Conservation (phyloP, 23 tunicate genomes). For the Halocynthia roretzi region DNA sequence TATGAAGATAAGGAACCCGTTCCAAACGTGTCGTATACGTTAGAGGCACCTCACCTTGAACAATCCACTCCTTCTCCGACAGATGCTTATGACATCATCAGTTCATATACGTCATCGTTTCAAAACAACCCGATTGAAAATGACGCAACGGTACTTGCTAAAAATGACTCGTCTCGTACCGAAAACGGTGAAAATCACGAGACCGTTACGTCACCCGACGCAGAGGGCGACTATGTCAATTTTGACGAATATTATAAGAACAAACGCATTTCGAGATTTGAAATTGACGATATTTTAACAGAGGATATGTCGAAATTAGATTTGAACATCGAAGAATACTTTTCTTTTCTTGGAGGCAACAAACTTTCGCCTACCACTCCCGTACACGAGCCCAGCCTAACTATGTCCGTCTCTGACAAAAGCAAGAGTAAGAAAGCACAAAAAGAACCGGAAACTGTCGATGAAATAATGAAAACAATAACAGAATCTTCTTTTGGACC, state of each 20-base stretch:
- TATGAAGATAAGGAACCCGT: too few relatives aligned
- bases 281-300: constrained; percentile 19
- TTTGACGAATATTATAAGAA: constrained; percentile 40
- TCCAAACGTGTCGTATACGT: too few relatives aligned
- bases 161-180: too few relatives aligned
- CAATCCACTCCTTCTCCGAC: too few relatives aligned
- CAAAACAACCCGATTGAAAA: too few relatives aligned
- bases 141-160: too few relatives aligned
- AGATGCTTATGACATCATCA: too few relatives aligned
- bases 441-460: constrained; percentile 6
- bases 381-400: too few relatives aligned
- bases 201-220: constrained; percentile 5
- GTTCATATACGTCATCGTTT: too few relatives aligned
- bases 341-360: constrained; percentile 47
- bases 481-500: not conserved
- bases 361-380: constrained; percentile 15
- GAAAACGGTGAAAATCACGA: too few relatives aligned
- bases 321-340: constrained; percentile 44
- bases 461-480: not conserved
- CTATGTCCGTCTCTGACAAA: too few relatives aligned
- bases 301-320: constrained; percentile 45
- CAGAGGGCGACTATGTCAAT: constrained; percentile 63
- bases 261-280: not conserved
- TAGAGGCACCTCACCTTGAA: too few relatives aligned
- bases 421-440: not conserved